Evolutionary conservation across 2,888 invertebrate genomes (phyloP).

Genomic region (Xiphydria camelus): DNA sequence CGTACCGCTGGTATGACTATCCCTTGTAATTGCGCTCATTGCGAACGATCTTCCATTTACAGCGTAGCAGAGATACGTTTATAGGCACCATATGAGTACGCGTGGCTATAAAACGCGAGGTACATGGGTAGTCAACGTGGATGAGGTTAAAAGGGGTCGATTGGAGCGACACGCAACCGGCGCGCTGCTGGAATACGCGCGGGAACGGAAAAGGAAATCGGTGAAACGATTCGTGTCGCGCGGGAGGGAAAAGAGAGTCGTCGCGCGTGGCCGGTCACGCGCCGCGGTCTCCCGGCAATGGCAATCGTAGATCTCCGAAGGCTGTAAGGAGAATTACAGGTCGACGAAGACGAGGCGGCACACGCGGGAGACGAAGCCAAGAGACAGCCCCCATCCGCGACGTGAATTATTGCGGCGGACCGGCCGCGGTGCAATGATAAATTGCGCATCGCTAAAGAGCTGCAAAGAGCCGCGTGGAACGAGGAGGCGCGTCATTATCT

Average conservation of each 20-base stretch:
- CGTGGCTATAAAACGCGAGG: no score
- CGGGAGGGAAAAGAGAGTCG: slow-evolving; percentile 6
- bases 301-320: slow-evolving; percentile 24
- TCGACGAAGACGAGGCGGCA: slow-evolving; percentile 10
- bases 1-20: no score
- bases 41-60: no score
- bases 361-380: background rate
- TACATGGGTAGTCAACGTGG: no score
- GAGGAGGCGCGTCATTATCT: background rate
- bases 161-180: slow-evolving; percentile 6
- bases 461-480: background rate
- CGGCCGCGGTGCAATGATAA: background rate
- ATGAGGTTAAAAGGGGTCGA: slow-evolving; percentile 6
- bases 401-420: background rate
- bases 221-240: background rate
- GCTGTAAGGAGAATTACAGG: slow-evolving; percentile 26
- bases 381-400: background rate
- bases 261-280: slow-evolving; percentile 21
- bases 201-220: slow-evolving; percentile 1
- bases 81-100: no score
- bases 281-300: slow-evolving; percentile 20
- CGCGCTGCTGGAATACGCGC: slow-evolving; percentile 12
- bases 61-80: no score
- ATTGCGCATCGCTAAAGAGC: slow-evolving; percentile 2
- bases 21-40: no score